phyloP scores from a whole-genome alignment of 2,113 vertebrate genomes.

The Cryptotis parvus region DNA sequence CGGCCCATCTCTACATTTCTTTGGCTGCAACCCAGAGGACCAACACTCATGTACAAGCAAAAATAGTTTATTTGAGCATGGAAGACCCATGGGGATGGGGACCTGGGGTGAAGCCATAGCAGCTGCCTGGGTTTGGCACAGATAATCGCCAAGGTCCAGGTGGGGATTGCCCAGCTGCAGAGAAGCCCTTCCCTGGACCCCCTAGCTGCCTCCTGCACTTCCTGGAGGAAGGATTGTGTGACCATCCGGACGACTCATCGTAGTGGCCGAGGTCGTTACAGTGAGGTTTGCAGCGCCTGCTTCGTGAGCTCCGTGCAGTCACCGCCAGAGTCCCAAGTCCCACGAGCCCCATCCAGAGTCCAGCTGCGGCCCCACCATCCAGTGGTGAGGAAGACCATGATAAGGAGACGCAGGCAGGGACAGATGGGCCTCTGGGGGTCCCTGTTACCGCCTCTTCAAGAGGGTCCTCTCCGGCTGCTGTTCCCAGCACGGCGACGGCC shows the following conservation, averaged over 20 bases:
- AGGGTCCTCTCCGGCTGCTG: not conserved
- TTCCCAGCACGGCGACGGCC: not conserved
- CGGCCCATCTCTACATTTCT: not conserved
- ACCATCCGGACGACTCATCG: not conserved
- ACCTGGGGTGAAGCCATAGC: slow-evolving; percentile 10
- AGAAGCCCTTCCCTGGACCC: slow-evolving; percentile 1
- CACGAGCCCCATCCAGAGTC: not conserved
- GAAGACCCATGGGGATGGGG: slow-evolving; percentile 53
- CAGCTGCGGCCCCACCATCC: slow-evolving; percentile 57
- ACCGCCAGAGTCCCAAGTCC: not conserved
- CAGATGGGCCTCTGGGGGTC: not conserved
- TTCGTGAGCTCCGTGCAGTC: not conserved
- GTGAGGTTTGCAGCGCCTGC: slow-evolving; percentile 41
- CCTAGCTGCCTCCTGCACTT: not conserved
- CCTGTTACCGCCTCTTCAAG: not conserved
- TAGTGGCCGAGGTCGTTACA: not conserved
- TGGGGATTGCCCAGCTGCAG: not conserved
- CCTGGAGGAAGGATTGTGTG: slow-evolving; percentile 46
- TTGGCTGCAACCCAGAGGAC: not conserved
- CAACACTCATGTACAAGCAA: slow-evolving; percentile 65
- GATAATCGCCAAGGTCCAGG: not conserved
- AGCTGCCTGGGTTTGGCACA: slow-evolving; percentile 71
- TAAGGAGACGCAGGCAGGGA: not conserved
- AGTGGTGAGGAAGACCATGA: slow-evolving; percentile 43
- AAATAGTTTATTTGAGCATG: slow-evolving; percentile 81